Evolutionary conservation across 2,113 vertebrate species (phyloP), one percentile per base, ranked within the genome.

Genomic region (Mustela nigripes): DNA sequence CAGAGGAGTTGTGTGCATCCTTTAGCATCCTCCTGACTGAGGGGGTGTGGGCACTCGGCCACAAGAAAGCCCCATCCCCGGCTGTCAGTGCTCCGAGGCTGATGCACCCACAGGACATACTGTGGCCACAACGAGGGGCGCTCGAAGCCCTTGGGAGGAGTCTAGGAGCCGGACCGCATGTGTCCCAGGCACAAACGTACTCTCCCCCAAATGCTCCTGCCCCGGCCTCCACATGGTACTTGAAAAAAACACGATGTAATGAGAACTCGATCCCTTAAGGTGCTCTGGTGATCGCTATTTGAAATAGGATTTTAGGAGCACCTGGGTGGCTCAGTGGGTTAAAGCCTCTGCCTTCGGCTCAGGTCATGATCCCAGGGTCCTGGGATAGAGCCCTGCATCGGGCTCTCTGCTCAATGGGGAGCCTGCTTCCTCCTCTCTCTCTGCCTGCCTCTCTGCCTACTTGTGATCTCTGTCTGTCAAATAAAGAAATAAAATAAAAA

Each of bases 161-260:
- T 11, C 22, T 0, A 2, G 33, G 0, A 31, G 78, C 15, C 0
- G 3, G 36, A 28, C 5, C 3, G 0, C 62, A 78, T 0, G 0
- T 36, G 26, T 11, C 19, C 81, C 31, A n/a, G 0, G 4, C 2
- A 19, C 1, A 2, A 71, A 36, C 45, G 22, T 1, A 48, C 24
- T 7, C 36, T 45, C 15, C 4, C 4, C 3, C 2, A 65, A 36
- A 11, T 33, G 10, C n/a, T 50, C 67, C 63, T 63, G 19, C 39
- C 26, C 21, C 0, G 1, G 76, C 42, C 60, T 56, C 58, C n/a
- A 67, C 21, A 56, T 26, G 39, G 26, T 19, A 21, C 39, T 7
- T 14, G 22, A 7, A 16, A 39, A 67, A 74, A 11, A n/a, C 7
- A n/a, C 36, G 45, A 80, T 56, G 24, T 33, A 74, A 42, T 0